These are phyloP conservation scores for Synanthedon vespiformis DNA, from an alignment of 2,888 invertebrate species.

Conservation along the genomic window DNA sequence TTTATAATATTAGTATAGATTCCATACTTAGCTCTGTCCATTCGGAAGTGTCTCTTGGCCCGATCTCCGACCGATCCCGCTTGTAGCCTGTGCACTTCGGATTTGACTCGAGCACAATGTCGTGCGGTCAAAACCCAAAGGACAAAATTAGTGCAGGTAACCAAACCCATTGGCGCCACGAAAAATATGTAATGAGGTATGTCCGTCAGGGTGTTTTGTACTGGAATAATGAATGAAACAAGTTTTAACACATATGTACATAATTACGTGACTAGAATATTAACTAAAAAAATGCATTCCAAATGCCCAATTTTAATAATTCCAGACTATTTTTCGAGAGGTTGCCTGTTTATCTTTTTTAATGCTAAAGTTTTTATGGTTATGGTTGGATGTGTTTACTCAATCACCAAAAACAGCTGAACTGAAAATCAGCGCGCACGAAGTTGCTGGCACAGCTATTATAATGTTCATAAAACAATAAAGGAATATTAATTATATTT, in stretches of 20 bases:
- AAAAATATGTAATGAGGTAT: slow-evolving; percentile 73
- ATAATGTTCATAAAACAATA: no score
- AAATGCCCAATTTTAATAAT: neutral
- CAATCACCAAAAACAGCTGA: no score
- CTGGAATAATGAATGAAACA: slow-evolving; percentile 21
- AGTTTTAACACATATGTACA: neutral
- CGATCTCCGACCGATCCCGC: slow-evolving; percentile 73
- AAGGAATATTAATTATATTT: no score
- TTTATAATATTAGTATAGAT: no score
- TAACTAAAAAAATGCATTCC: neutral
- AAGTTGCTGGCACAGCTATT: no score
- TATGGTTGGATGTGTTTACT: no score
- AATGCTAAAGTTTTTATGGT: no score
- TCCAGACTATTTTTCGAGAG: no score
- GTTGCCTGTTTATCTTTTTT: no score
- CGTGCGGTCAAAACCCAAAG: slow-evolving; percentile 77
- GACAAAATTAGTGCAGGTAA: slow-evolving; percentile 74
- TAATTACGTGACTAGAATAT: neutral
- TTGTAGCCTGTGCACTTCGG: slow-evolving; percentile 78
- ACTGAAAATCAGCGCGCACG: no score
- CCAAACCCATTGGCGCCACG: slow-evolving; percentile 73
- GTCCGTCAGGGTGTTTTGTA: slow-evolving; percentile 41
- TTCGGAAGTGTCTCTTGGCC: slow-evolving; percentile 71
- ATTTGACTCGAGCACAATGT: slow-evolving; percentile 79
- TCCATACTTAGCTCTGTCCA: slow-evolving; percentile 77